Evolutionary conservation across 2,888 invertebrate genomes (phyloP).

Genomic region (Xestoiulus laeticollis): DNA sequence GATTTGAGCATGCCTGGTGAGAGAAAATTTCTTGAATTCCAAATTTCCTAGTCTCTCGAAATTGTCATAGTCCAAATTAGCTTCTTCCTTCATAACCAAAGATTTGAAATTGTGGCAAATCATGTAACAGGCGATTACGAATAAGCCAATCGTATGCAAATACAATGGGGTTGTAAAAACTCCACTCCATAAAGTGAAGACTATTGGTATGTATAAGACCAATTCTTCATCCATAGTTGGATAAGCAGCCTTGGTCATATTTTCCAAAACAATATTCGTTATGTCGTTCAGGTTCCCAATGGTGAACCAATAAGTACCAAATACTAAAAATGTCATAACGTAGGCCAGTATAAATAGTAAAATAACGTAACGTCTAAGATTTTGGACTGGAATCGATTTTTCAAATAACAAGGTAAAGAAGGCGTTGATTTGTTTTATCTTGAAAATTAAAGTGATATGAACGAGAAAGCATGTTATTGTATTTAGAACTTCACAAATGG

Average conservation of each 20-base stretch:
- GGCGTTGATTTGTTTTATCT: not conserved
- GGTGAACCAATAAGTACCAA: not conserved
- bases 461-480: not conserved
- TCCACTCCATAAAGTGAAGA: not conserved
- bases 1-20: not conserved
- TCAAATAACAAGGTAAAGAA: not conserved
- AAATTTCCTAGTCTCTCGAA: not conserved
- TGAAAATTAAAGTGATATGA: not conserved
- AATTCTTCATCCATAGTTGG: not conserved
- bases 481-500: not conserved
- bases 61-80: not conserved
- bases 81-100: not conserved
- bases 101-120: not conserved
- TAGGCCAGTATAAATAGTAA: not conserved
- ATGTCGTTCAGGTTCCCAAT: not conserved
- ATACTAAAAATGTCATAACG: not conserved
- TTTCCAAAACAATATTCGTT: not conserved
- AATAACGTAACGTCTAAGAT: not conserved
- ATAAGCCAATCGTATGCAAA: constrained; percentile 34
- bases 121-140: constrained; percentile 8
- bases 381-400: not conserved
- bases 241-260: not conserved
- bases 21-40: not conserved
- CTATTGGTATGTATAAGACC: not conserved
- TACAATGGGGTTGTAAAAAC: constrained; percentile 16